phyloP scores from a whole-genome alignment of 2,888 invertebrate species.

The Psylliodes chrysocephalus region DNA sequence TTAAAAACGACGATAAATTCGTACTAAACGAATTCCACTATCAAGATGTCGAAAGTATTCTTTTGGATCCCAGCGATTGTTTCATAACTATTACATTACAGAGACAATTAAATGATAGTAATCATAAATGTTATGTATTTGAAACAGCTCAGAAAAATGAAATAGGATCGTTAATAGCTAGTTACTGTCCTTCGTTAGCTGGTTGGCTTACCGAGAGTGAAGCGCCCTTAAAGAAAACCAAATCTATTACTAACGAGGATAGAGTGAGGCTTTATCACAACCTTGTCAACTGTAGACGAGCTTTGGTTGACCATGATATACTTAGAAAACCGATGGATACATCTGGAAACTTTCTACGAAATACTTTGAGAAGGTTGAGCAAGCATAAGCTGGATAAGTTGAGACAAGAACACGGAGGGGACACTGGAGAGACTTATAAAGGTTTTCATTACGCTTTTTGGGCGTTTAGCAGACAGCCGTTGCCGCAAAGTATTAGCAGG shows the following conservation, averaged over 20 bases:
- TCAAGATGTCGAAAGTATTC: slow-evolving; percentile 86
- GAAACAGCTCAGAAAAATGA: slow-evolving; percentile 91
- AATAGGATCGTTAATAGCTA: slow-evolving; percentile 91
- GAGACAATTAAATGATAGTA: slow-evolving; percentile 73
- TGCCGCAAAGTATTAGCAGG: slow-evolving; percentile 85
- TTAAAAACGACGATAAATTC: slow-evolving; percentile 91
- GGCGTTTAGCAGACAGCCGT: slow-evolving; percentile 85
- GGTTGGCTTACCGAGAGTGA: slow-evolving; percentile 84
- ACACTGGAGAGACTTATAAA: slow-evolving; percentile 86
- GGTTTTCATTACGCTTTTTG: slow-evolving; percentile 88
- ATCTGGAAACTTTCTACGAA: slow-evolving; percentile 86
- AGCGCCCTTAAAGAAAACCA: slow-evolving; percentile 70
- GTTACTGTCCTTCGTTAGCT: slow-evolving; percentile 87
- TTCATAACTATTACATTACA: slow-evolving; percentile 90
- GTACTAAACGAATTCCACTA: slow-evolving; percentile 92
- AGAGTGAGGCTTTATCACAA: slow-evolving; percentile 88
- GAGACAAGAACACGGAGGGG: slow-evolving; percentile 73
- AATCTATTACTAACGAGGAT: slow-evolving; percentile 87
- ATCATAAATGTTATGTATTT: slow-evolving; percentile 90
- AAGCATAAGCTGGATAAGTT: slow-evolving; percentile 85
- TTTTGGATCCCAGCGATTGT: slow-evolving; percentile 91
- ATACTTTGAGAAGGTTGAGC: slow-evolving; percentile 86
- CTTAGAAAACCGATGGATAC: slow-evolving; percentile 85
- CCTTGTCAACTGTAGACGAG: slow-evolving; percentile 82
- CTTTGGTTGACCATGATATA: slow-evolving; percentile 84